Evolutionary conservation across 2,888 invertebrate species (phyloP).

Genomic region (Aleiodes testaceus): DNA sequence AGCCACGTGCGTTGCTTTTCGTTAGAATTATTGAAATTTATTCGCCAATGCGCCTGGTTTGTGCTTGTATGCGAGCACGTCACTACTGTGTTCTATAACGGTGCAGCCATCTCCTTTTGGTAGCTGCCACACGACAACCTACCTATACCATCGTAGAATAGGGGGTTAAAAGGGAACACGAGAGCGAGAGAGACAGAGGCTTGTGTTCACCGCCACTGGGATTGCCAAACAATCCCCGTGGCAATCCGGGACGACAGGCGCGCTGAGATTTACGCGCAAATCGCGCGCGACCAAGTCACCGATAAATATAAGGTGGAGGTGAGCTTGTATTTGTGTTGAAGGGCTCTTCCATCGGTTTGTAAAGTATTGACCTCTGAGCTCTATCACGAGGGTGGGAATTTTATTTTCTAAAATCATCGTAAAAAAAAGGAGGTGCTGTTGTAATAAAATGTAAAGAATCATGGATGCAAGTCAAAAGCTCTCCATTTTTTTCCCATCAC

Average conservation of each 20-base stretch:
- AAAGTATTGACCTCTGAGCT: conserved; percentile 13
- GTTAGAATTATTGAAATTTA: conserved; percentile 59
- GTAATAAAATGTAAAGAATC: background rate
- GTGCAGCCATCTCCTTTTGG: conserved; percentile 46
- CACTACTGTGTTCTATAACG: background rate
- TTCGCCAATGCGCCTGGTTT: conserved; percentile 40
- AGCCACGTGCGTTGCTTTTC: conserved; percentile 49
- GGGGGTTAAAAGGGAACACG: background rate
- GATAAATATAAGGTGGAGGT: conserved; percentile 31
- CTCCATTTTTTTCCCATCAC: background rate
- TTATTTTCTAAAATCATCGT: too few relatives aligned
- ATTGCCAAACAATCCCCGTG: conserved; percentile 44
- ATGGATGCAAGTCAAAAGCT: background rate
- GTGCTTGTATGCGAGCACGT: too few relatives aligned
- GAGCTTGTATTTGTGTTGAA: conserved; percentile 14
- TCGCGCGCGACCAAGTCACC: conserved; percentile 21
- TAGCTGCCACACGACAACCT: conserved; percentile 45
- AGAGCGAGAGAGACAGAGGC: background rate
- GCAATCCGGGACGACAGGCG: conserved; percentile 41
- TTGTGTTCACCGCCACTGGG: conserved; percentile 38
- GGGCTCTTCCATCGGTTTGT: conserved; percentile 4
- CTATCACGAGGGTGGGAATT: background rate
- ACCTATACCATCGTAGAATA: conserved; percentile 24
- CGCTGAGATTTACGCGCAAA: conserved; percentile 42
- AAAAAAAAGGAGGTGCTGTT: background rate